Conservation (phyloP, 1,140 invertebrate species). For the Euura lappo region DNA sequence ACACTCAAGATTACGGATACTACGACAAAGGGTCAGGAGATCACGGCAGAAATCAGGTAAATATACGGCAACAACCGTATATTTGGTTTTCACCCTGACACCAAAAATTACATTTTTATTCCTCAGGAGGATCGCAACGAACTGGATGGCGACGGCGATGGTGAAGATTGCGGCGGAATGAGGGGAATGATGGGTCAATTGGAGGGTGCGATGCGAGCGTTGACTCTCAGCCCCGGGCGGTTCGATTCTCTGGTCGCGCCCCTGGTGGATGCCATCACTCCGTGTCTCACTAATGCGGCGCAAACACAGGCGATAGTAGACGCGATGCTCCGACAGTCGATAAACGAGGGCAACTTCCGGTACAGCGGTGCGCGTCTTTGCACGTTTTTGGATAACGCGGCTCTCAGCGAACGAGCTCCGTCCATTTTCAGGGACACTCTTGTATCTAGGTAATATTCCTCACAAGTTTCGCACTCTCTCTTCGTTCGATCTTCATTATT, state of each 20-base stretch:
- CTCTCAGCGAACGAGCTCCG: conserved; percentile 40
- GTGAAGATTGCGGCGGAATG: conserved; percentile 29
- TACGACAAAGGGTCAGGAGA: conserved; percentile 37
- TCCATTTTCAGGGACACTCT: conserved; percentile 62
- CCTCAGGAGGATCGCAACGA: not conserved
- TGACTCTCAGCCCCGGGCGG: conserved; percentile 67
- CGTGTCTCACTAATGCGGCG: conserved; percentile 58
- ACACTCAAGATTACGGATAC: conserved; percentile 31
- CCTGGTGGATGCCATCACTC: conserved; percentile 63
- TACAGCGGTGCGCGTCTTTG: conserved; percentile 71
- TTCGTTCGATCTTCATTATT: not conserved
- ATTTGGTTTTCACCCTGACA: conserved; percentile 17
- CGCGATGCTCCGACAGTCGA: conserved; percentile 69
- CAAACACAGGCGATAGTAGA: conserved; percentile 63
- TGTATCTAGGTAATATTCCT: conserved; percentile 42
- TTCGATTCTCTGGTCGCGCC: conserved; percentile 64
- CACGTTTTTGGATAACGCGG: conserved; percentile 61
- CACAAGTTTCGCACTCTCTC: not conserved
- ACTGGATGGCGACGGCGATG: conserved; percentile 19
- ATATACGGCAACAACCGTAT: no score
- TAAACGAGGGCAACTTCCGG: conserved; percentile 70
- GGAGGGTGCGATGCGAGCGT: conserved; percentile 64
- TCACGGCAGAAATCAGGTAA: conserved; percentile 35
- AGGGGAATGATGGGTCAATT: conserved; percentile 55
- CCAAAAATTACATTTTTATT: not conserved